phyloP scores from a whole-genome alignment of 1,140 invertebrate species.

The Polyergus mexicanus region DNA sequence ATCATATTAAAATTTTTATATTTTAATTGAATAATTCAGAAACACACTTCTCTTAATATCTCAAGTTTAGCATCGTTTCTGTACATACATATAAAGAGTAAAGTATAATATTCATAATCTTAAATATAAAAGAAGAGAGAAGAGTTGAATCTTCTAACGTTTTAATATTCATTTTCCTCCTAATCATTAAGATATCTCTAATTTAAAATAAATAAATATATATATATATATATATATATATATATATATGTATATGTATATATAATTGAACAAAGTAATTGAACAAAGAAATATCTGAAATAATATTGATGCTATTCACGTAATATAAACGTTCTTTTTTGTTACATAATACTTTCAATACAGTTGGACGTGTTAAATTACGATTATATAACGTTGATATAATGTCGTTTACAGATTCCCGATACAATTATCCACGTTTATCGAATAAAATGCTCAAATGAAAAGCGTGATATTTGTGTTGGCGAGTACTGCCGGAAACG shows the following conservation, averaged over 20 bases:
- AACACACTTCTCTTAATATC: not conserved
- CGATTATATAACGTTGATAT: slow-evolving; percentile 33
- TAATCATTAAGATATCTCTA: slow-evolving; percentile 17
- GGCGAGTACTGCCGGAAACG: not conserved
- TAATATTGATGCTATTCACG: not conserved
- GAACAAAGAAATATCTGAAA: not conserved
- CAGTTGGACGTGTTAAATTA: not conserved
- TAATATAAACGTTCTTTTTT: not conserved
- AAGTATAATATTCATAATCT: not conserved
- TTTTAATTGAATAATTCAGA: not conserved
- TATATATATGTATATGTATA: not conserved
- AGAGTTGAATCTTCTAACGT: not conserved
- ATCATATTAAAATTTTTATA: not conserved
- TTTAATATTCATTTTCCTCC: slow-evolving; percentile 20
- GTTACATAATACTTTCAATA: slow-evolving; percentile 19
- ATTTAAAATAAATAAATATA: not conserved
- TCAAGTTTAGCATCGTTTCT: not conserved
- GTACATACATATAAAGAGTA: not conserved
- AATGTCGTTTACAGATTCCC: not conserved
- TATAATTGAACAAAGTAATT: not conserved
- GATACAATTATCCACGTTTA: slow-evolving; percentile 36
- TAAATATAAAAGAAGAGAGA: not conserved
- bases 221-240: not conserved
- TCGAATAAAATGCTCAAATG: slow-evolving; percentile 7
- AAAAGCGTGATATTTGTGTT: slow-evolving; percentile 16